Evolutionary conservation across 2,888 invertebrate genomes (phyloP).

Genomic region (Hyposoter didymator): DNA sequence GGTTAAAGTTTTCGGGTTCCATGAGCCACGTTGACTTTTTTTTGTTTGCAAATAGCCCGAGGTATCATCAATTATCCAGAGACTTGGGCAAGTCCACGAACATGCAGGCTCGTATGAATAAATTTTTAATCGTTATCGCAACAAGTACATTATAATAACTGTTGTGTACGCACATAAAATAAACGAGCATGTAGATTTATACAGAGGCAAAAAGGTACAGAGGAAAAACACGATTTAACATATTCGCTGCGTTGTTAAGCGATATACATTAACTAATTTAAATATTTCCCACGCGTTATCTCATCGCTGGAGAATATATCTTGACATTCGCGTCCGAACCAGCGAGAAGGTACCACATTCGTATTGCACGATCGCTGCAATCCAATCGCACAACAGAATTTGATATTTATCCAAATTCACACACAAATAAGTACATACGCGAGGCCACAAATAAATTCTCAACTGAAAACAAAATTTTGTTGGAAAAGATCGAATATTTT

Average conservation of each 20-base stretch:
- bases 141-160: conserved; percentile 41
- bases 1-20: not conserved
- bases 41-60: conserved; percentile 4
- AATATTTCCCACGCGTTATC: conserved; percentile 68
- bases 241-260: conserved; percentile 15
- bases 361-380: conserved; percentile 52
- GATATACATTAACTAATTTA: conserved; percentile 50
- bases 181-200: not conserved
- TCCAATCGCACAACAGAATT: conserved; percentile 34
- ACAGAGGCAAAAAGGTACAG: not conserved
- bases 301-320: conserved; percentile 50
- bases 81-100: conserved; percentile 2
- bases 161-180: conserved; percentile 4
- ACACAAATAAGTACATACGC: conserved; percentile 6
- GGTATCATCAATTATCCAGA: conserved; percentile 47
- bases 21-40: not conserved
- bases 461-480: no score
- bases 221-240: conserved; percentile 33
- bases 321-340: conserved; percentile 52
- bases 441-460: not conserved
- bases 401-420: not conserved
- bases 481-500: no score
- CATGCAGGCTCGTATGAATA: conserved; percentile 22
- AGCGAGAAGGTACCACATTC: conserved; percentile 51
- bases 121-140: conserved; percentile 43